A percentile compares a stretch with the other conserved stretches of the same genome.
phyloP scores from a whole-genome alignment of 1,140 invertebrate species.

The Scaptomyza pallida region DNA sequence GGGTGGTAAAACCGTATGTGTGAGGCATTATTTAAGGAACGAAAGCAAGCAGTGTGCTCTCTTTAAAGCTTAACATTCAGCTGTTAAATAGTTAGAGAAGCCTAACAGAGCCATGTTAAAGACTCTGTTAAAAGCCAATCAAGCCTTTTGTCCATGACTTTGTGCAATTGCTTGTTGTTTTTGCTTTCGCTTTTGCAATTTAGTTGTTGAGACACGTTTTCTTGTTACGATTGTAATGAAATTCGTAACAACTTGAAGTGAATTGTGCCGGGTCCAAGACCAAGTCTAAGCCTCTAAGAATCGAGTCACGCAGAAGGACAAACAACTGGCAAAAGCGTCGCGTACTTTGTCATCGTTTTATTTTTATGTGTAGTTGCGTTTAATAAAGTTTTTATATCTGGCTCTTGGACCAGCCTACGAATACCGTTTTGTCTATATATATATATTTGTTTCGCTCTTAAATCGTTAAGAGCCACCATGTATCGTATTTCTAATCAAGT shows the following conservation, averaged over 20 bases:
- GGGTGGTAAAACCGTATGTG: conserved; percentile 13
- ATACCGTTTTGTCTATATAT: background rate
- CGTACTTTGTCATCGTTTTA: conserved; percentile 80
- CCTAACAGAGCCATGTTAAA: conserved; percentile 25
- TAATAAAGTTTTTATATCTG: conserved; percentile 80
- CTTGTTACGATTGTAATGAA: conserved; percentile 81
- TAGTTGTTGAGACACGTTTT: conserved; percentile 80
- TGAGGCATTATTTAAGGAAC: conserved; percentile 20
- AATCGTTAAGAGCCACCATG: background rate
- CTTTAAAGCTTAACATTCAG: conserved; percentile 15
- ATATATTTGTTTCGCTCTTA: background rate
- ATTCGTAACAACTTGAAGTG: conserved; percentile 79
- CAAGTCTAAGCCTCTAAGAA: background rate
- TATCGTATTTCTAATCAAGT: conserved; percentile 70
- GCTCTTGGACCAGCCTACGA: conserved; percentile 7
- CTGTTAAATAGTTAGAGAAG: background rate
- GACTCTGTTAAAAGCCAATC: conserved; percentile 57
- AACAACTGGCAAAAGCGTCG: conserved; percentile 48
- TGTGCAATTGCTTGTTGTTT: conserved; percentile 51
- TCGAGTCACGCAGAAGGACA: conserved; percentile 52
- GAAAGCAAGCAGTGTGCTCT: no score
- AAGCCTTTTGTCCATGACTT: conserved; percentile 48
- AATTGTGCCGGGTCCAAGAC: conserved; percentile 54
- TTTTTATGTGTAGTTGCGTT: conserved; percentile 81
- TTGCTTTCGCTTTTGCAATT: conserved; percentile 69